Base-by-base conservation (phyloP, 2,888 invertebrate species). In the Chymomyza amoena region DNA sequence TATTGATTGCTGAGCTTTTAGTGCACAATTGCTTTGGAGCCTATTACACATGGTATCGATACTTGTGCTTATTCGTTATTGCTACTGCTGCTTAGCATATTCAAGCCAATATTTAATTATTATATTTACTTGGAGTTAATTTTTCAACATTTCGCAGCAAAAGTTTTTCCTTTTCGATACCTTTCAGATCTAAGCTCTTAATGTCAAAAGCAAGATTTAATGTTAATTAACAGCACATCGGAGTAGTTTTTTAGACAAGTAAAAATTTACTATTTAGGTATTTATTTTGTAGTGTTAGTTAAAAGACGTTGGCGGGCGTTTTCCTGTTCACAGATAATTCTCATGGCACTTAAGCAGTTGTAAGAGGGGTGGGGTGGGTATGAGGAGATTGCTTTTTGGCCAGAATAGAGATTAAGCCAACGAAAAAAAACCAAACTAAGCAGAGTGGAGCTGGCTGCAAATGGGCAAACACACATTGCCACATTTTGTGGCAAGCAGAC, bases 361-460 rank as follows among this genome's bases (percentile, higher is more conserved):
- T 32, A 7, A 32, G 60, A 15, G 60, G 57, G 1, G 10, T 5
- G 13, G 3, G 57, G 6, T 25, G 25, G 15, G 10, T 1, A 10
- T 57, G 28, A 18, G 25, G 6, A 32, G 36, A 36, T 2, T 15
- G 60, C 36, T 10, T 60, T 60, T 60, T 39, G 60, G 60, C 16
- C 25, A 13, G 9, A 54, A 16, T 20, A 54, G 3, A 54, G 18
- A 54, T 18, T 52, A 20, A 1, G 1, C 3, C 18, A 18, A 54
- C 6, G 10, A n/a, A 54, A 54, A 54, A 9, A 18, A 25, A 25
- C 1, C 1, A n/a, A 54, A 54, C 16, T 18, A 7, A 54, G 15
- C 16, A n/a, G 18, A 54, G 15, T 3, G 1, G 20, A 16, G 6
- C 54, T 54, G 54, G 74, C 70, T 77, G 78, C 80, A 79, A 78